phyloP scores from a whole-genome alignment of 2,888 invertebrate species.

The Stenoptilia bipunctidactyla region DNA sequence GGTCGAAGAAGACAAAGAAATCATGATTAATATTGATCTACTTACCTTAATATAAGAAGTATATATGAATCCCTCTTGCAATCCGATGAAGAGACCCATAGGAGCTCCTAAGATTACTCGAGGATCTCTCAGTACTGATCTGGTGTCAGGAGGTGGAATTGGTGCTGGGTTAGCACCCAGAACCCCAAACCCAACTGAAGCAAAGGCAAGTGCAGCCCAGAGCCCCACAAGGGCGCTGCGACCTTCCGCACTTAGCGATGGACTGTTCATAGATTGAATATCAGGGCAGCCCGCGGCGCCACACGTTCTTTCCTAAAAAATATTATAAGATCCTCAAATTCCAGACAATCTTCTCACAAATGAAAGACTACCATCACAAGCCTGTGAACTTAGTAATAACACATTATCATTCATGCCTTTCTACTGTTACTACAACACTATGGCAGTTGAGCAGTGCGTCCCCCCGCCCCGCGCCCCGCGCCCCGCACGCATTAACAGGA shows the following conservation, averaged over 20 bases:
- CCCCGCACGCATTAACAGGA: too few species aligned
- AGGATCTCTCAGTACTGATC: conserved; percentile 67
- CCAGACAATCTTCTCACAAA: too few species aligned
- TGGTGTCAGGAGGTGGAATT: conserved; percentile 43
- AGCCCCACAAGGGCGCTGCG: conserved; percentile 38
- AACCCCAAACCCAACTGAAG: conserved; percentile 38
- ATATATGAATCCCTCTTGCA: conserved; percentile 88
- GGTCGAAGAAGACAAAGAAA: too few species aligned
- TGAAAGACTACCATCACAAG: too few species aligned
- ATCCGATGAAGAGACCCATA: conserved; percentile 83
- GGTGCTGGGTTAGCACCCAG: conserved; percentile 45
- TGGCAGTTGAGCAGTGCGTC: too few species aligned
- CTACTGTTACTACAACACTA: too few species aligned
- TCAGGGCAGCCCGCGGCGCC: conserved; percentile 55
- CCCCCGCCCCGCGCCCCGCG: too few species aligned
- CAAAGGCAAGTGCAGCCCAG: conserved; percentile 43
- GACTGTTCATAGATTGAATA: conserved; percentile 36
- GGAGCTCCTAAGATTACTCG: conserved; percentile 79
- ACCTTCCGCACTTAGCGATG: conserved; percentile 42
- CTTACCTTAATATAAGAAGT: conserved; percentile 84
- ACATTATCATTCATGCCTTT: too few species aligned
- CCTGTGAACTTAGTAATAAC: too few species aligned
- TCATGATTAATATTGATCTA: too few species aligned
- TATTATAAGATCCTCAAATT: too few species aligned
- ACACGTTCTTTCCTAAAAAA: conserved; percentile 53